phyloP scores from a whole-genome alignment of 2,113 vertebrate species.

The Isurus oxyrinchus region DNA sequence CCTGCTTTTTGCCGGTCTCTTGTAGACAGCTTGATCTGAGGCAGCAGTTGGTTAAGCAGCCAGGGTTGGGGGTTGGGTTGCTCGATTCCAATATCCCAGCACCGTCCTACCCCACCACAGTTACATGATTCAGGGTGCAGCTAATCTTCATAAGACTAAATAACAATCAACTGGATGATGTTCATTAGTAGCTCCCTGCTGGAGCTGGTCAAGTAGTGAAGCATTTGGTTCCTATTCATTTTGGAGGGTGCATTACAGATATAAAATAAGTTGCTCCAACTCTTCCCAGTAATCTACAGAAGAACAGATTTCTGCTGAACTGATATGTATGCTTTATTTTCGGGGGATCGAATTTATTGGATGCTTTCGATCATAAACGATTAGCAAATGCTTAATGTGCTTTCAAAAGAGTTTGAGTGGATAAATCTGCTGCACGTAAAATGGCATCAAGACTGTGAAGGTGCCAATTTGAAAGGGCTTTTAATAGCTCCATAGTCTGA shows the following conservation, averaged over 20 bases:
- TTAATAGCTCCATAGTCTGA: not conserved
- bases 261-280: not conserved
- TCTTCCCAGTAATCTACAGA: not conserved
- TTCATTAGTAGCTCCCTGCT: not conserved
- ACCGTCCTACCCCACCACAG: too few species aligned
- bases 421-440: not conserved
- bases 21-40: not conserved
- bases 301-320: not conserved
- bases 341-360: not conserved
- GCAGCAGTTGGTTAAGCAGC: not conserved
- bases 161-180: not conserved
- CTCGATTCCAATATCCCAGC: not conserved
- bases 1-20: not conserved
- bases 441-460: not conserved
- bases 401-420: not conserved
- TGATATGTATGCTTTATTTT: not conserved
- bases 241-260: not conserved
- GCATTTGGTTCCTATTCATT: too few species aligned
- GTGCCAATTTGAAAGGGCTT: not conserved
- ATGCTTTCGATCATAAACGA: not conserved
- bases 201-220: not conserved
- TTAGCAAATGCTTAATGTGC: not conserved
- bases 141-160: not conserved
- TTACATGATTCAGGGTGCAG: not conserved
- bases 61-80: not conserved